Evolutionary conservation across 2,888 invertebrate species (phyloP), one percentile per base, ranked within the genome.

Genomic region (Agelastica alni): DNA sequence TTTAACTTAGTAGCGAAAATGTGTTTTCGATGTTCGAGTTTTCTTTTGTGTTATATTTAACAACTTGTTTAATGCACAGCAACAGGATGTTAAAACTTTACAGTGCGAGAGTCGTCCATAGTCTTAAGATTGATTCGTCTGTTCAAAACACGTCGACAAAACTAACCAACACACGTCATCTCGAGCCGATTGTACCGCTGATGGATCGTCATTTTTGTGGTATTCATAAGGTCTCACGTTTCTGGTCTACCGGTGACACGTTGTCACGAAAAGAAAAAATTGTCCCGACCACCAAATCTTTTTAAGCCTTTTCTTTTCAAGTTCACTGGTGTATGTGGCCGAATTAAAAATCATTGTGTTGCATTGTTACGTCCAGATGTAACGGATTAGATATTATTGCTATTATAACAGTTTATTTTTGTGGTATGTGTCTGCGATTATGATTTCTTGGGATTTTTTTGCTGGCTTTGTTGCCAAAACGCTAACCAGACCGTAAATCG

Each of bases 321-420:
- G 58, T 46, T 53, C 60, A 58, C 53, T 58, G 60, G 57, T 60
- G 60, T 60, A 60, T 60, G 52, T 60, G 54, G 39, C 41, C 46
- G 60, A 60, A 60, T 60, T 60, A 60, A 57, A 43, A 54, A 55
- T 52, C 60, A 60, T 60, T 60, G 59, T n/a, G n/a, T 60, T 57
- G 46, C 22, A 57, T 59, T 57, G 60, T 60, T 57, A 53, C 31
- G 46, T 43, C 45, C 60, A 60, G 60, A 60, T 60, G 60, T 57
- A 57, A 57, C 54, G 57, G 60, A 60, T 60, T 60, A 60, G 57
- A 57, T 60, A 53, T 59, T 58, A 53, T 57, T 57, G 53, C 37
- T 37, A 18, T 37, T 37, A 37, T 37, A 18, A 10, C 3, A 41
- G 47, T 53, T 53, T 47, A 30, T 53, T 48, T 47, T 47, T 20